Evolutionary conservation across 2,888 invertebrate genomes (phyloP), one percentile per base, ranked within the genome.

Genomic region (Nomada goodeniana): DNA sequence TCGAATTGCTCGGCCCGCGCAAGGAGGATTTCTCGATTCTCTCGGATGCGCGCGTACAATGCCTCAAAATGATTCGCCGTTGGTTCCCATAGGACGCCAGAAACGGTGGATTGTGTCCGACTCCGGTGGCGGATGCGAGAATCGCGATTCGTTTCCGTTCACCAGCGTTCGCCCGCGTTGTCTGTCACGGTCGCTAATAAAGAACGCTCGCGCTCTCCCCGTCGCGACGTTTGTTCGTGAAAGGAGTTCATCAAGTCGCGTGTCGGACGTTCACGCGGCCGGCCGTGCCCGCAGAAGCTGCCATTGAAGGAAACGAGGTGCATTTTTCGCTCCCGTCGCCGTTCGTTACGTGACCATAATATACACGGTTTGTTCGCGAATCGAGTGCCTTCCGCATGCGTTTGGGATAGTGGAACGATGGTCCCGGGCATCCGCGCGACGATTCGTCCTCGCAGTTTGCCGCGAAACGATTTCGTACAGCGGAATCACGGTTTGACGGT

Each of bases 211-310:
- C n/a, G 20, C 4, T 50, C 23, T 47, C 23, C 53, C 70, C 0
- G 11, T 23, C 23, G 68, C 18, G 47, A 20, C n/a, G 29, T 23
- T 15, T 15, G 7, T 29, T 9, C 50, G 36, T 79, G 75, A 79
- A 75, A 69, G 57, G 78, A 42, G 69, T 75, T 75, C 75, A 79
- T 79, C 52, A 75, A 70, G 59, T 64, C 47, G 57, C 44, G 52
- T 52, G 15, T 18, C 23, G 64, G 4, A 23, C 47, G 44, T n/a
- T 57, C 26, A 29, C 52, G 13, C 42, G 61, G 23, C n/a, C 15
- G 4, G 20, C 50, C 20, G 26, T n/a, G 20, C 47, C 29, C 1
- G 29, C 52, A n/a, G 7, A 36, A 67, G 20, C 15, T 9, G 9
- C 4, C 36, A 36, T 36, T 1, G 36, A 11, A 0, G 11, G 10